Base-by-base conservation (phyloP, 2,888 invertebrate species). In the Andrena hattorfiana region DNA sequence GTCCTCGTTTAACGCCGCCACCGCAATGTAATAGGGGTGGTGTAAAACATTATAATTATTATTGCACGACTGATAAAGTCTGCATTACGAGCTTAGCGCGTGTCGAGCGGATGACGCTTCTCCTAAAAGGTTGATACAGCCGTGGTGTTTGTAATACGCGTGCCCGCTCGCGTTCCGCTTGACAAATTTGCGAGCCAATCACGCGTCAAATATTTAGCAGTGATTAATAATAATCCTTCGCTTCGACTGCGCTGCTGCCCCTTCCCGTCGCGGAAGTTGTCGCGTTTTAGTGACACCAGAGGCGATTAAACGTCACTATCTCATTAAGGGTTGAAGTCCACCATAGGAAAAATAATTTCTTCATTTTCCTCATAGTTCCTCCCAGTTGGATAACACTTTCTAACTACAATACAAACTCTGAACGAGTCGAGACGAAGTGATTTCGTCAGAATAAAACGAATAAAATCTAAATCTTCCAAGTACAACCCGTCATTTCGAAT, bases 11-110 rank as follows among this genome's bases (percentile, higher is more conserved):
- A 64, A 78, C 70, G 67, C 69, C 59, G 20, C 69, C 49, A 54
- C 73, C 69, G 70, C 77, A 86, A 74, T 75, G 85, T 81, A 80
- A 81, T 73, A 64, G 59, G 66, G 13, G 8, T 26, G 56, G 83
- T 72, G 83, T 79, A 79, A 84, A 83, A 83, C 83, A 83, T 83
- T 83, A 79, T 84, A 79, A 84, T 84, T 64, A 78, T 84, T 83
- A 83, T 83, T 56, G 60, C 68, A 64, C 83, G 83, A 79, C 71
- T 83, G 79, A 76, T 78, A 69, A 79, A 76, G 71, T 78, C 49
- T 48, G 35, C 30, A n/a, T 75, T 71, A 63, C 10, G 48, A 70
- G 70, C 83, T 77, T 83, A 77, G 49, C 70, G 16, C 7, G 23
- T 26, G 32, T 16, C 56, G 32, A 49, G 71, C 42, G 71, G 67